phyloP scores from a whole-genome alignment of 2,113 vertebrate species.

The Neomonachus schauinslandi region DNA sequence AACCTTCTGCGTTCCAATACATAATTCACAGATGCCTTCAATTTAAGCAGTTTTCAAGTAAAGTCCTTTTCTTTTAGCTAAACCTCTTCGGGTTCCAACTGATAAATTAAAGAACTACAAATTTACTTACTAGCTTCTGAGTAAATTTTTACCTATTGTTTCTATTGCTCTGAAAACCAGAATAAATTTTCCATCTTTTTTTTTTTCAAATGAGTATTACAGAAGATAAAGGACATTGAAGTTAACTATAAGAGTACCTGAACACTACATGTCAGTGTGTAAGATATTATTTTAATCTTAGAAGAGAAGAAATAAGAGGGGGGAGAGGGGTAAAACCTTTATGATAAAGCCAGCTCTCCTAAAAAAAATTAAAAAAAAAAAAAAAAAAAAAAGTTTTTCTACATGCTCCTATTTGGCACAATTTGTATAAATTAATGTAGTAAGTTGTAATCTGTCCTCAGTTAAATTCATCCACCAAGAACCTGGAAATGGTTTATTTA shows the following conservation, averaged over 20 bases:
- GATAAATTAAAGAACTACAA: conserved; percentile 61
- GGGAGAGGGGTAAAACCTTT: background rate
- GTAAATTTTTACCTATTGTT: background rate
- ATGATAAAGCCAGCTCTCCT: background rate
- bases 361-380: background rate
- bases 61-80: conserved; percentile 69
- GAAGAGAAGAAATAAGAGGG: background rate
- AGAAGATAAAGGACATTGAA: background rate
- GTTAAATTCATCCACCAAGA: background rate
- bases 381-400: background rate
- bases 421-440: conserved; percentile 6
- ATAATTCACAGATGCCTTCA: conserved; percentile 41
- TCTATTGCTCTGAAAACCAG: background rate
- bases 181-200: background rate
- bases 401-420: background rate
- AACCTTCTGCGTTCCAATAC: background rate
- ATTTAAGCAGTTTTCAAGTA: conserved; percentile 78
- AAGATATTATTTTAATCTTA: background rate
- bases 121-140: background rate
- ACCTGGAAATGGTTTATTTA: background rate
- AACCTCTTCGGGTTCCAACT: conserved; percentile 53
- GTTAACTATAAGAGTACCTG: background rate
- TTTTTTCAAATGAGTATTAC: background rate
- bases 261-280: background rate
- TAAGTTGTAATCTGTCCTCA: background rate